Conservation (phyloP, 2,888 invertebrate genomes). For the Sphecodes monilicornis region DNA sequence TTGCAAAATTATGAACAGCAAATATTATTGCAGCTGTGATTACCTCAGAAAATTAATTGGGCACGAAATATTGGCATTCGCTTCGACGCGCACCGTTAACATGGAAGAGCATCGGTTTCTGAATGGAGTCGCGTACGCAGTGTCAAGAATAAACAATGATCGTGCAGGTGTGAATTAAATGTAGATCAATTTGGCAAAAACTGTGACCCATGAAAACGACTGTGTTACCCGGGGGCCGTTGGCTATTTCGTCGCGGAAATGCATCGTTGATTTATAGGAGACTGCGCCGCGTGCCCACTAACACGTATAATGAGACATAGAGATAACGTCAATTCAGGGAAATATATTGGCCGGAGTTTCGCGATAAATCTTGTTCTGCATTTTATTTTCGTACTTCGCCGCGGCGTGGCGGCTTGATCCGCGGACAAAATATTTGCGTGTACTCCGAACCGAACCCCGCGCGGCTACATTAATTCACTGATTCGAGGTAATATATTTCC, state of each 20-base stretch:
- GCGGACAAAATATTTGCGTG: conserved; percentile 54
- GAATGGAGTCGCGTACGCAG: background rate
- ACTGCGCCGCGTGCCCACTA: conserved; percentile 10
- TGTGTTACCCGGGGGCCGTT: conserved; percentile 2
- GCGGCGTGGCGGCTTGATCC: conserved; percentile 34
- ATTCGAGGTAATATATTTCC: conserved; percentile 78
- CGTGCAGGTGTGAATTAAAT: background rate
- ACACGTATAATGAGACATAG: conserved; percentile 42
- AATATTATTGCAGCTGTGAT: too few species aligned
- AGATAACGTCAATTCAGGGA: conserved; percentile 46
- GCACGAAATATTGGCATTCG: background rate
- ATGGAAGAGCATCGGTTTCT: background rate
- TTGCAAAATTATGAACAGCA: too few species aligned
- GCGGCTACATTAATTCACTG: conserved; percentile 77
- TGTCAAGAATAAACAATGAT: background rate
- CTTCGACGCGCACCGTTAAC: background rate
- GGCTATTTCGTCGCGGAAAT: conserved; percentile 28
- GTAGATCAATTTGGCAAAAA: conserved; percentile 12
- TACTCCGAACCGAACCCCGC: conserved; percentile 44
- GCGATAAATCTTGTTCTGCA: conserved; percentile 35
- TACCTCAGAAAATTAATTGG: too few species aligned
- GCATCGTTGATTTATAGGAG: conserved; percentile 32
- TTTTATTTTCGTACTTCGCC: conserved; percentile 53
- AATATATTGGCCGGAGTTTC: conserved; percentile 24
- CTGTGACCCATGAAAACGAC: conserved; percentile 4